A percentile compares a stretch with the other conserved stretches of the same genome.
Evolutionary conservation across 30 jellyfish, hydroid and myxozoan species (phyloP).

Genomic region (Aurelia aurita complex sp. Pacific): DNA sequence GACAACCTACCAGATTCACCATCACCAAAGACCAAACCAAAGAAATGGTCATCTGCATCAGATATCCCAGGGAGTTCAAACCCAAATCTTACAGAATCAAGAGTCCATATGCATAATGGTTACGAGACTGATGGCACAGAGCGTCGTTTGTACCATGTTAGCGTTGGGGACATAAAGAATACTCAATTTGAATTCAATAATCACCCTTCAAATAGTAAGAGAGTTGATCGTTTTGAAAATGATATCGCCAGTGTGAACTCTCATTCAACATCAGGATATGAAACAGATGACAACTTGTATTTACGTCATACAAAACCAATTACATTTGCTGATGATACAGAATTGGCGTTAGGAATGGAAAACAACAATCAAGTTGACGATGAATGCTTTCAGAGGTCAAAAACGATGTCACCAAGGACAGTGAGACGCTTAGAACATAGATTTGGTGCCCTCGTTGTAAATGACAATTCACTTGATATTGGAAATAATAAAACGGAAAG

Average conservation of each 20-base stretch:
- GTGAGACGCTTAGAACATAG: conserved; percentile 61
- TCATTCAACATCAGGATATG: conserved; percentile 69
- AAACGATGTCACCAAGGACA: conserved; percentile 64
- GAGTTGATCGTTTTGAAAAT: conserved; percentile 10
- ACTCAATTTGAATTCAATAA: background rate
- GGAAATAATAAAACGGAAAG: background rate
- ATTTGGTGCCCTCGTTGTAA: conserved; percentile 43
- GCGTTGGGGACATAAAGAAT: no score
- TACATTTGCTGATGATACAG: background rate
- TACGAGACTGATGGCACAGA: conserved; percentile 64
- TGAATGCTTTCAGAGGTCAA: conserved; percentile 30
- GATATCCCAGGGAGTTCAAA: conserved; percentile 11
- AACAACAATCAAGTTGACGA: conserved; percentile 1
- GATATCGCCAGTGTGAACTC: conserved; percentile 62
- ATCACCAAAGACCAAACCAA: background rate
- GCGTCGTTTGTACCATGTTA: background rate
- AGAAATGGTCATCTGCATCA: conserved; percentile 50
- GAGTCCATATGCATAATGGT: conserved; percentile 60
- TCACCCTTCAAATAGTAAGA: background rate
- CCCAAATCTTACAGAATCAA: conserved; percentile 7
- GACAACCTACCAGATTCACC: conserved; percentile 56
- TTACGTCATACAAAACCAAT: background rate
- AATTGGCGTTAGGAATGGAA: conserved; percentile 4
- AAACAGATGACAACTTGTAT: conserved; percentile 48
- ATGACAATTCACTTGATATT: conserved; percentile 1